Evolutionary conservation across 2,888 invertebrate genomes (phyloP).

Genomic region (Chymomyza procnemis): DNA sequence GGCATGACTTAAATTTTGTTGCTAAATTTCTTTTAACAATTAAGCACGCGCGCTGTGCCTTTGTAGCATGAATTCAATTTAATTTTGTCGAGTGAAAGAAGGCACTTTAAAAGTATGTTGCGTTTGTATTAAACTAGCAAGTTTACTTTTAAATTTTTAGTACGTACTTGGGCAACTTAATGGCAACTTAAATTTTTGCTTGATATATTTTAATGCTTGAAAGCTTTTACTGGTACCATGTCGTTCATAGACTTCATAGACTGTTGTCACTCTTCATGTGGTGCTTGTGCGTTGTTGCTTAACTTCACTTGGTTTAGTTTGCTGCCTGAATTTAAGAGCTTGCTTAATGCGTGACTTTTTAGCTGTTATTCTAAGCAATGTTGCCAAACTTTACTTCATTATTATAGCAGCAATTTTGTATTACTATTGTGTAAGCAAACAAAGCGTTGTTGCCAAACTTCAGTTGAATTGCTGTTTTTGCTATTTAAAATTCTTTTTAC

Average conservation of each 20-base stretch:
- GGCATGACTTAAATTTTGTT: too few relatives aligned
- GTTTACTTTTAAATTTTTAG: neutral
- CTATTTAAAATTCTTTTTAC: too few relatives aligned
- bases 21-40: neutral
- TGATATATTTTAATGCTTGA: neutral
- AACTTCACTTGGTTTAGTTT: neutral
- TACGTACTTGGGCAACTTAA: neutral
- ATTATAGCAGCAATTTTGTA: too few relatives aligned
- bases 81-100: neutral
- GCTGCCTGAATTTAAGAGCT: too few relatives aligned
- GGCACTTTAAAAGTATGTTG: neutral
- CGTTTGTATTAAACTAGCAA: neutral
- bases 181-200: neutral
- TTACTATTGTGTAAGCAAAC: too few relatives aligned
- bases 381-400: slow-evolving; percentile 7
- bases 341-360: too few relatives aligned
- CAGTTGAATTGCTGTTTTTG: too few relatives aligned
- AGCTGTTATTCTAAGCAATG: too few relatives aligned
- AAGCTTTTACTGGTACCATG: neutral
- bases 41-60: neutral
- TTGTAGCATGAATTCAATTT: neutral
- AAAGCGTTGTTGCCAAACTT: neutral
- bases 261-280: too few relatives aligned
- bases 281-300: slow-evolving; percentile 3
- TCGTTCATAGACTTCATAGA: neutral